Evolutionary conservation across 2,888 invertebrate genomes (phyloP).

Genomic region (Athripsodes cinereus): DNA sequence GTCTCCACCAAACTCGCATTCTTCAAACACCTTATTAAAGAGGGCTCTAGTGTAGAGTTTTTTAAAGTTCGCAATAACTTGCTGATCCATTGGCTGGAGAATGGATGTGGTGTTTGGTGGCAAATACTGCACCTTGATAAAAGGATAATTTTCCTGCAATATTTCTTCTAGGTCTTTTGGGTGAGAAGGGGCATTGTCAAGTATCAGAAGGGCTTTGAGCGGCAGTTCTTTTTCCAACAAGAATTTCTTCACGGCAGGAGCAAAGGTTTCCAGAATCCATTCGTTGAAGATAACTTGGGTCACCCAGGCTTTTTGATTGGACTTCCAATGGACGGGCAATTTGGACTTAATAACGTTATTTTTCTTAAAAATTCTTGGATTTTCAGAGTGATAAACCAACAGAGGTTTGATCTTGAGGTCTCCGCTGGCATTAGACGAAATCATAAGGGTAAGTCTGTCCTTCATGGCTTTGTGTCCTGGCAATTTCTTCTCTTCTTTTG

Average conservation of each 20-base stretch:
- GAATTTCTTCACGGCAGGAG: too few species aligned
- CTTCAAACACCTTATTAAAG: too few species aligned
- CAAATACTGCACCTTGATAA: too few species aligned
- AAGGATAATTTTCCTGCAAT: conserved; percentile 20
- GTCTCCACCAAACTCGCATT: too few species aligned
- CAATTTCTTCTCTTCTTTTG: conserved; percentile 29
- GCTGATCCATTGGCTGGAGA: too few species aligned
- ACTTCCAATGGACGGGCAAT: conserved; percentile 16
- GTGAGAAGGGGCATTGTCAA: too few species aligned
- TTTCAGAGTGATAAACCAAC: conserved; percentile 30
- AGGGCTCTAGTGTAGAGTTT: too few species aligned
- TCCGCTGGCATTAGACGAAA: conserved; percentile 29
- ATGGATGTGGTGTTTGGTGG: too few species aligned
- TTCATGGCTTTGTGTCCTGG: conserved; percentile 31
- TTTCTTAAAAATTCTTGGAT: conserved; percentile 18
- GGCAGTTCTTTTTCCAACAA: too few species aligned
- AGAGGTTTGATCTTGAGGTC: conserved; percentile 30
- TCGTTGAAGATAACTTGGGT: conserved; percentile 22
- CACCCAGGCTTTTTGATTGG: conserved; percentile 23
- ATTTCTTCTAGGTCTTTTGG: too few species aligned
- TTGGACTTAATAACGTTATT: conserved; percentile 15
- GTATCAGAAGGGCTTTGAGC: too few species aligned
- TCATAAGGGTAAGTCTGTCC: conserved; percentile 29
- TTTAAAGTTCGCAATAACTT: too few species aligned
- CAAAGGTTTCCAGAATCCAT: conserved; percentile 19